Base-by-base conservation (phyloP, 2,113 vertebrate species). In the Marmota flaviventris region DNA sequence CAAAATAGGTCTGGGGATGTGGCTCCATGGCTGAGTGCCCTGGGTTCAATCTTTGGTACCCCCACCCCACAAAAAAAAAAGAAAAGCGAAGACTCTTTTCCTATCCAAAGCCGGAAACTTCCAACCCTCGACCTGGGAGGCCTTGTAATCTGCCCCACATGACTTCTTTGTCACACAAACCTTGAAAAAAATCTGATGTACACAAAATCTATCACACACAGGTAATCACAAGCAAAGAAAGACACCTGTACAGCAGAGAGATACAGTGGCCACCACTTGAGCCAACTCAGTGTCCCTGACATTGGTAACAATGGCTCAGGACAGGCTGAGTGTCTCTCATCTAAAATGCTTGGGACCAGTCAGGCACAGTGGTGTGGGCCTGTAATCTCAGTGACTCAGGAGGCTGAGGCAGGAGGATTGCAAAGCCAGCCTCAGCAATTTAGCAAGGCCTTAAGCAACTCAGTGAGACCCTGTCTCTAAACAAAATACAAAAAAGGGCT, bases 251-350 rank as follows among this genome's bases (percentile, higher is more conserved):
- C 45, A n/a, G 56, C 16, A 25, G 53, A 92, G 6, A 34, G 45
- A 34, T 2, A 25, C 27, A 51, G 73, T 5, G 4, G 89, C n/a
- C 56, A 14, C 45, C 82, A 25, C 56, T 29, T 22, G 7, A 78
- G 67, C 70, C 29, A 65, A 56, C 37, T 61, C 22, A 42, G 45
- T 2, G 1, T 6, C 61, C 34, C 42, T n/a, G 13, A 18, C 6
- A n/a, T 1, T 0, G 45, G 37, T 20, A 8, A 22, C 22, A 51
- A 3, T 1, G 39, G 37, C 56, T 14, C 4, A 0, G 27, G 3
- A 13, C n/a, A 67, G 65, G 65, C 5, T 67, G 65, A 67, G 65
- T 14, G n/a, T 8, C 22, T 14, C 6, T 39, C n/a, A 39, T 61
- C n/a, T 6, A 16, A n/a, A 61, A n/a, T 8, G 53, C 79, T 63